phyloP scores from a whole-genome alignment of 2,888 invertebrate species.

The Harmothoe impar region DNA sequence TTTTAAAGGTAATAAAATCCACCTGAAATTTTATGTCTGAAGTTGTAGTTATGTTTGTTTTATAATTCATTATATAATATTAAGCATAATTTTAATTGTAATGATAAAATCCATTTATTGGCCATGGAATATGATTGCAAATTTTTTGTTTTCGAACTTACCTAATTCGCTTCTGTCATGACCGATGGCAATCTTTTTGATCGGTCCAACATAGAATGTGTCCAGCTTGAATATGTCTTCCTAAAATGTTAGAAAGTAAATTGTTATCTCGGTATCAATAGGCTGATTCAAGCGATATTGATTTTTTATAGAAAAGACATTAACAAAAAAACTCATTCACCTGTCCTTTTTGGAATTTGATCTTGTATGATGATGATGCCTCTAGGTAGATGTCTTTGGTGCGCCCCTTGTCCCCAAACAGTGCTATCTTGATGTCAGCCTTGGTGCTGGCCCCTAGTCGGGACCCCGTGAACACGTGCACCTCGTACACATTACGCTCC shows the following conservation, averaged over 20 bases:
- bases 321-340: no score
- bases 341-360: constrained; percentile 81
- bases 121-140: no score
- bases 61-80: no score
- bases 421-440: constrained; percentile 78
- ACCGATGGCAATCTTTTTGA: constrained; percentile 80
- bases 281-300: no score
- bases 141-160: constrained; percentile 75
- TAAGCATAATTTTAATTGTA: no score
- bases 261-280: no score
- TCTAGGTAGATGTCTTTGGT: constrained; percentile 77
- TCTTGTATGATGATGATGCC: constrained; percentile 78
- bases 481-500: constrained; percentile 75
- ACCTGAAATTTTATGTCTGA: neutral
- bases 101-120: no score
- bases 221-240: constrained; percentile 80
- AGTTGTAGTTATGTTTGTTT: no score
- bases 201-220: constrained; percentile 78
- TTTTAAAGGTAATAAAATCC: no score
- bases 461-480: constrained; percentile 79
- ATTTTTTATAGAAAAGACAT: no score
- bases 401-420: constrained; percentile 81
- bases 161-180: constrained; percentile 81
- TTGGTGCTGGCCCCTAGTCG: constrained; percentile 79
- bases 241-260: constrained; percentile 69